phyloP scores from a whole-genome alignment of 2,113 vertebrate genomes.

The Larimichthys crocea region DNA sequence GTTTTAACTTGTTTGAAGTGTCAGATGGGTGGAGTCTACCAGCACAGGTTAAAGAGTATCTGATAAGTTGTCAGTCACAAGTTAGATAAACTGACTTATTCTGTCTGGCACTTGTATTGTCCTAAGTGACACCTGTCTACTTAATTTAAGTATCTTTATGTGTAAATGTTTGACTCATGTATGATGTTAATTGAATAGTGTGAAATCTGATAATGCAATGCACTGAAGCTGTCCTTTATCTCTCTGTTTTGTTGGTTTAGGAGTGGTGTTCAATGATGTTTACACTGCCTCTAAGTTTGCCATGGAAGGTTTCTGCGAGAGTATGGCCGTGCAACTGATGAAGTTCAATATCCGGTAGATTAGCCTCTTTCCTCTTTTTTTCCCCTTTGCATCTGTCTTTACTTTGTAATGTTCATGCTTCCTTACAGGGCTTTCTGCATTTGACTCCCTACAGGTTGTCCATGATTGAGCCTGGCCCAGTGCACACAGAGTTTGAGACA shows the following conservation, averaged over 20 bases:
- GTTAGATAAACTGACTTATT: neutral
- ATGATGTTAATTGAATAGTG: neutral
- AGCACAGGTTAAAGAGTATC: conserved; percentile 6
- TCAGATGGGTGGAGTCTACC: neutral
- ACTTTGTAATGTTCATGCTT: conserved; percentile 2
- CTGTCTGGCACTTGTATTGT: conserved; percentile 5
- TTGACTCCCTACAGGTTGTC: conserved; percentile 78
- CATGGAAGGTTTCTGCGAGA: conserved; percentile 96
- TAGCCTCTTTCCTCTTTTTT: conserved; percentile 7
- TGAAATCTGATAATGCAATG: neutral
- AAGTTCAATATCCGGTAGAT: conserved; percentile 93
- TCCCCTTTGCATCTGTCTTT: conserved; percentile 34
- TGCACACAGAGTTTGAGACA: conserved; percentile 88
- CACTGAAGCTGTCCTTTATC: neutral
- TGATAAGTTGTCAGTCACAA: neutral
- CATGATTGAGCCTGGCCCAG: conserved; percentile 88
- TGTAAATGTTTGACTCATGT: conserved; percentile 13
- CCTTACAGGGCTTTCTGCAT: conserved; percentile 3
- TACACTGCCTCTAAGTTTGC: conserved; percentile 96
- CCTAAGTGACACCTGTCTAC: neutral
- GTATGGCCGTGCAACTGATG: conserved; percentile 91
- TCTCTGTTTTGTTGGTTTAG: conserved; percentile 71
- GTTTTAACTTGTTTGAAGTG: conserved; percentile 37
- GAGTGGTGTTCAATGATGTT: conserved; percentile 93
- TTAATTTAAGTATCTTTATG: conserved; percentile 6